Base-by-base conservation (phyloP, 2,113 vertebrate genomes). In the Pedionomus torquatus region DNA sequence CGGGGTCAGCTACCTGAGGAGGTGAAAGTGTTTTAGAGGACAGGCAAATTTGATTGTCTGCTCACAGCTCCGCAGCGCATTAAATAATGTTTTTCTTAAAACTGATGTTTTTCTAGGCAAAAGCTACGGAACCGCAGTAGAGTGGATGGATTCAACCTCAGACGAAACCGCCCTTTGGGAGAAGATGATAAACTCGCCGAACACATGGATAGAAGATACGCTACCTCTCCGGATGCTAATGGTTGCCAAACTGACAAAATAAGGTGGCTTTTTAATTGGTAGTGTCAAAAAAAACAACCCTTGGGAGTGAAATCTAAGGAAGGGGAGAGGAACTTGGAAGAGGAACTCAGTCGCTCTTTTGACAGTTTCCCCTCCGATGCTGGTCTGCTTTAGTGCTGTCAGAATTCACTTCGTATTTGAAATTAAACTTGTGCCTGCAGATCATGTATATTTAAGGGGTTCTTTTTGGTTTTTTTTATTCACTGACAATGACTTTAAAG, bases 101-200 rank as follows among this genome's bases (percentile, higher is more conserved):
- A 31, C 5, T 60, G 52, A 20, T 6, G 0, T 60, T 95, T 91
- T 83, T 54, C 96, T 68, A 99, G 99, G 99, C 46, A 98, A 98
- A 98, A 99, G 99, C 96, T 99, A 99, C 21, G 99, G 99, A 28
- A 97, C 98, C 55, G 95, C 96, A 8, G 99, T 99, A 61, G 98
- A 97, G 35, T 99, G 99, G 99, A 99, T 99, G 99, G 99, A 99
- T 95, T 99, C 99, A 9, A 99, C 98, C 5, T 76, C 97, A 71
- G 98, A 97, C 10, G 99, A 99, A 98, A 97, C 95, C 23, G 95
- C 92, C 64, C 96, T 99, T 64, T 99, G 99, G 99, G 97, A 99
- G 69, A 99, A 97, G 96, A 99, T 99, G 99, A 98, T 99, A 33
- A 97, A 97, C 16, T 98, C 97, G 1, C 98, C 98, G 0, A 98